Percentiles rank a stretch among this genome's conserved stretches.
phyloP scores from a whole-genome alignment of 2,113 vertebrate species.

The Aix galericulata region DNA sequence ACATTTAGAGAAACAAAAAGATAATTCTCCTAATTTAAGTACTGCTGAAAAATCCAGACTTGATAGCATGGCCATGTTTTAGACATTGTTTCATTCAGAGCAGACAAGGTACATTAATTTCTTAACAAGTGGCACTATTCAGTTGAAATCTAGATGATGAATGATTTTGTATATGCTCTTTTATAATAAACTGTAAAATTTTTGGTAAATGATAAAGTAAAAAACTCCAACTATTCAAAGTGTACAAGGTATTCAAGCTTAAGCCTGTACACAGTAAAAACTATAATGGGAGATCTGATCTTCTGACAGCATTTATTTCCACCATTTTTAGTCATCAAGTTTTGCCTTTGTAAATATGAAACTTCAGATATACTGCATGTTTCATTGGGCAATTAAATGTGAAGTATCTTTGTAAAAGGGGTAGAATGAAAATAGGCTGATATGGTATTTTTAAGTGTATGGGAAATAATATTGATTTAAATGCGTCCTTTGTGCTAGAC shows the following conservation, averaged over 20 bases:
- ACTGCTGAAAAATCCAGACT: background rate
- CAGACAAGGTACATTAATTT: background rate
- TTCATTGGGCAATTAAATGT: background rate
- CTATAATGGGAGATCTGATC: background rate
- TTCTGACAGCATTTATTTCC: background rate
- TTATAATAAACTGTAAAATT: background rate
- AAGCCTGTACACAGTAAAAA: background rate
- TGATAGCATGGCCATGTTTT: background rate
- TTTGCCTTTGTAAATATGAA: background rate
- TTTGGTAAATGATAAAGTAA: background rate
- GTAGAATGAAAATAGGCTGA: background rate
- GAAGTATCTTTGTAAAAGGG: background rate
- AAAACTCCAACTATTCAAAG: background rate
- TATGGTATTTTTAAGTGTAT: background rate
- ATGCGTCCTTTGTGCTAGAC: background rate
- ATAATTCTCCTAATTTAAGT: background rate
- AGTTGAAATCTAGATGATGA: background rate
- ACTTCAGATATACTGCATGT: background rate
- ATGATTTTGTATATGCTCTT: background rate
- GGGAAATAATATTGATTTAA: slow-evolving; percentile 9
- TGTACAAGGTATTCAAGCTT: background rate
- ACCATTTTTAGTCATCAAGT: background rate
- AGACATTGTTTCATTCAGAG: background rate
- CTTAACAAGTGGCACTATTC: background rate
- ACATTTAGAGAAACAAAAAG: background rate